phyloP scores from a whole-genome alignment of 2,113 vertebrate genomes.

The Myiozetetes cayanensis region DNA sequence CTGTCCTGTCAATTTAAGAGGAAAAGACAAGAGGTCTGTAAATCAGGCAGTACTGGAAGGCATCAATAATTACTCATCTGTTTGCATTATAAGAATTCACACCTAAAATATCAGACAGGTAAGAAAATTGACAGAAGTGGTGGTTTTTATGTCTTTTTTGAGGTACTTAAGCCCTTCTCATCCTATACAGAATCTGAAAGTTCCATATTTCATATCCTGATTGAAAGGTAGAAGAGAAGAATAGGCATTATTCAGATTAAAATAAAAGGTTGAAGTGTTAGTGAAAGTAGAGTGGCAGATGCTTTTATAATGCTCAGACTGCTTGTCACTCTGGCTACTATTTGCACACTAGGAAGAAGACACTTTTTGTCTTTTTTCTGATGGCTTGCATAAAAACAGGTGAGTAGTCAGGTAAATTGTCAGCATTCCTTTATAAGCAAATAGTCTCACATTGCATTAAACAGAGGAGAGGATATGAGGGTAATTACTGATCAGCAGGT shows the following conservation, averaged over 20 bases:
- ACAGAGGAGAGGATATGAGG: neutral
- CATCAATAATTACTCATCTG: neutral
- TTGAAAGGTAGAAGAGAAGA: neutral
- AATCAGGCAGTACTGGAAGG: neutral
- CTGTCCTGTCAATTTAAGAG: neutral
- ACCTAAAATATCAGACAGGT: neutral
- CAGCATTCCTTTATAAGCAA: neutral
- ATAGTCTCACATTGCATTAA: slow-evolving; percentile 18
- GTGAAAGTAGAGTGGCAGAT: neutral
- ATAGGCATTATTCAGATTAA: neutral
- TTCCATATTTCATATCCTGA: neutral
- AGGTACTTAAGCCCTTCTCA: neutral
- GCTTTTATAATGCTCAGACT: neutral
- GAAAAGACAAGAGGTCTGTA: neutral
- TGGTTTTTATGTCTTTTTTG: neutral
- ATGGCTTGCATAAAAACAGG: neutral
- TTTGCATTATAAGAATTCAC: neutral
- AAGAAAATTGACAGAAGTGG: neutral
- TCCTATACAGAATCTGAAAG: neutral
- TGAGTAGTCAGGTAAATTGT: neutral
- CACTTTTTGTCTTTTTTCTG: neutral
- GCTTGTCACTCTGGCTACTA: neutral
- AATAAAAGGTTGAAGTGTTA: neutral
- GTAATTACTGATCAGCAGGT: slow-evolving; percentile 48
- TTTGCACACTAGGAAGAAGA: neutral